phyloP scores from a whole-genome alignment of 2,888 invertebrate species.

The Aspidiotus rigidus region DNA sequence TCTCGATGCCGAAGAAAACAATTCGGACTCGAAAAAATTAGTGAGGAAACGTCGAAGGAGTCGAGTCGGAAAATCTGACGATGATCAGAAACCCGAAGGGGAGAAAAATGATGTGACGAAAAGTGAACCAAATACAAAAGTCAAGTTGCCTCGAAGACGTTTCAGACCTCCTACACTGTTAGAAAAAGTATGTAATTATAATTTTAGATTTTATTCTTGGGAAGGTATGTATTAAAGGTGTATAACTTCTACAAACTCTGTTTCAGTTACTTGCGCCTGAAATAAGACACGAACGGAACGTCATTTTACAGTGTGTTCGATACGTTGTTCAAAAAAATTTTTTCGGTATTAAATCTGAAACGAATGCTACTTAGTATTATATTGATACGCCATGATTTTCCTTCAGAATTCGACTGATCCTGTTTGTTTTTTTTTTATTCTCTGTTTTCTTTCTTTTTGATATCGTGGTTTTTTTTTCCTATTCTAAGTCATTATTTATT shows the following conservation, averaged over 20 bases:
- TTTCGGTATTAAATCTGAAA: slow-evolving; percentile 46
- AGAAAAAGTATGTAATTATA: slow-evolving; percentile 36
- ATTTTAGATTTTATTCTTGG: background rate
- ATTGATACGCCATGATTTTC: no score
- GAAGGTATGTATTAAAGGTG: slow-evolving; percentile 7
- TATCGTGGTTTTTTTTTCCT: no score
- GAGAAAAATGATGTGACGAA: background rate
- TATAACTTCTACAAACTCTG: slow-evolving; percentile 35
- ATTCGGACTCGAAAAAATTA: slow-evolving; percentile 2
- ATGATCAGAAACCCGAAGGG: background rate
- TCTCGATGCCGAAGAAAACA: background rate
- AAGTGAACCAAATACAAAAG: slow-evolving; percentile 5
- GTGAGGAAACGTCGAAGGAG: slow-evolving; percentile 17
- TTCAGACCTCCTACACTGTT: slow-evolving; percentile 34
- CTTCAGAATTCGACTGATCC: no score
- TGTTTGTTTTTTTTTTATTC: no score
- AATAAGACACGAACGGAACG: slow-evolving; percentile 76
- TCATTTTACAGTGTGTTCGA: slow-evolving; percentile 75
- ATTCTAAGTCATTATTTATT: no score
- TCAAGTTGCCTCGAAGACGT: background rate
- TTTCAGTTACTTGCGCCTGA: slow-evolving; percentile 60
- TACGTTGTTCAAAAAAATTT: slow-evolving; percentile 68
- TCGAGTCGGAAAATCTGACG: slow-evolving; percentile 18
- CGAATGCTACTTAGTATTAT: no score
- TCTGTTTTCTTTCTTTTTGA: no score